These are phyloP conservation scores for Porites rus DNA, from an alignment of 92 coral and sea anemone genomes.

Conservation along the genomic window DNA sequence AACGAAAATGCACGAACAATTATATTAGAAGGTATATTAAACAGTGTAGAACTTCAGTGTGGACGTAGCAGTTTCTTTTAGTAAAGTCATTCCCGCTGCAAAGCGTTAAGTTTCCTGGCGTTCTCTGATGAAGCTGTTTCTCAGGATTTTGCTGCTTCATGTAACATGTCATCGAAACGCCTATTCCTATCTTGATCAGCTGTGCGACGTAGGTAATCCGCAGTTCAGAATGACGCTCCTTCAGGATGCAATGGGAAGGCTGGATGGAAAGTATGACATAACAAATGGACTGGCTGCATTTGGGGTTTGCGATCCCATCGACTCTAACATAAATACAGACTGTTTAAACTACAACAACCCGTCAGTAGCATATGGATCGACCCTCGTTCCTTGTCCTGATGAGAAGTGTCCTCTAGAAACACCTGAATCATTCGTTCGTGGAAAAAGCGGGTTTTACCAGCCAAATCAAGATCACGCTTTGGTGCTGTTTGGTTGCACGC, in stretches of 20 bases:
- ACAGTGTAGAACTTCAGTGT: too few relatives aligned
- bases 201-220: slow-evolving; percentile 22
- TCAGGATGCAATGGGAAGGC: neutral
- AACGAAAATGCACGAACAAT: too few relatives aligned
- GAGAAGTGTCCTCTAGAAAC: slow-evolving; percentile 28
- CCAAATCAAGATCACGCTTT: slow-evolving; percentile 40
- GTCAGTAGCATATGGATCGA: slow-evolving; percentile 34
- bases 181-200: neutral
- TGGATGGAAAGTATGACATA: slow-evolving; percentile 1
- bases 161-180: neutral
- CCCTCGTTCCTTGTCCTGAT: slow-evolving; percentile 31
- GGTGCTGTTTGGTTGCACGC: slow-evolving; percentile 27
- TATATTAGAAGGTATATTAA: too few relatives aligned
- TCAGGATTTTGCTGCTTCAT: slow-evolving; percentile 5
- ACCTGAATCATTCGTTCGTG: neutral
- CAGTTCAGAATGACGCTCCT: slow-evolving; percentile 10
- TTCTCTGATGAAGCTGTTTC: neutral
- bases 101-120: neutral
- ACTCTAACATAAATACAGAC: neutral
- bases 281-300: neutral
- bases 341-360: slow-evolving; percentile 31
- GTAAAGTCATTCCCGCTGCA: too few relatives aligned
- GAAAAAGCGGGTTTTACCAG: slow-evolving; percentile 13
- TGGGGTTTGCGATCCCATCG: slow-evolving; percentile 31
- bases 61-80: neutral